Conservation (phyloP, 2,888 invertebrate species). For the Leptopilina myrica region DNA sequence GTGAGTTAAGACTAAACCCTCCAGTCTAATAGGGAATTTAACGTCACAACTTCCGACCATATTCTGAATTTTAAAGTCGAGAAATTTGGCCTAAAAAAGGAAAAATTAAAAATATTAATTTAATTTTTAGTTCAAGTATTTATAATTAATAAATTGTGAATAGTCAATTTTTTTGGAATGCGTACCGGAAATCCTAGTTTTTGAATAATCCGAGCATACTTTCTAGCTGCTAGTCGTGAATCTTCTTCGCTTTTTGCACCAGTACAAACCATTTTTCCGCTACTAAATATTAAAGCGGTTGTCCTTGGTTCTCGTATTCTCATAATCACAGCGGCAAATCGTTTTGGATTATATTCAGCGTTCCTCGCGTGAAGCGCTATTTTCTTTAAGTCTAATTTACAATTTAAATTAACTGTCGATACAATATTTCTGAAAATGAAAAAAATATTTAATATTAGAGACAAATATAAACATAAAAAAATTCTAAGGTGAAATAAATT, state of each 20-base stretch:
- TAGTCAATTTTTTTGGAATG: constrained; percentile 54
- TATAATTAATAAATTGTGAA: too few species aligned
- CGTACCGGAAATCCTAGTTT: constrained; percentile 86
- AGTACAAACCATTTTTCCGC: constrained; percentile 93
- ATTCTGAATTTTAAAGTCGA: constrained; percentile 80
- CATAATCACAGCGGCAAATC: constrained; percentile 99
- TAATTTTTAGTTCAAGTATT: too few species aligned
- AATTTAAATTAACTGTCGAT: constrained; percentile 96
- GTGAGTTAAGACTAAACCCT: constrained; percentile 89
- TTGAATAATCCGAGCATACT: constrained; percentile 89
- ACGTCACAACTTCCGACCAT: constrained; percentile 89
- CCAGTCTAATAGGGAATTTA: constrained; percentile 89
- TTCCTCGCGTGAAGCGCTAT: constrained; percentile 98
- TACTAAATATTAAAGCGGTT: constrained; percentile 89
- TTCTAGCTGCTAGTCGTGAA: constrained; percentile 87
- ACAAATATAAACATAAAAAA: neutral
- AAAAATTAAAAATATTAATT: constrained; percentile 52
- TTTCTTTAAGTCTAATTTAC: constrained; percentile 96
- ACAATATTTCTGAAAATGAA: constrained; percentile 91
- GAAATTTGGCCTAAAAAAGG: constrained; percentile 81
- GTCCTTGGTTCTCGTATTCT: constrained; percentile 91
- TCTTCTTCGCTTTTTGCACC: constrained; percentile 91
- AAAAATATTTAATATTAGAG: neutral
- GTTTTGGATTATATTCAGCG: constrained; percentile 99
- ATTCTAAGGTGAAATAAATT: neutral